A percentile compares a stretch with the other conserved stretches of the same genome.
Evolutionary conservation across 2,888 invertebrate genomes (phyloP).

Genomic region (Ornithoptera priamus): DNA sequence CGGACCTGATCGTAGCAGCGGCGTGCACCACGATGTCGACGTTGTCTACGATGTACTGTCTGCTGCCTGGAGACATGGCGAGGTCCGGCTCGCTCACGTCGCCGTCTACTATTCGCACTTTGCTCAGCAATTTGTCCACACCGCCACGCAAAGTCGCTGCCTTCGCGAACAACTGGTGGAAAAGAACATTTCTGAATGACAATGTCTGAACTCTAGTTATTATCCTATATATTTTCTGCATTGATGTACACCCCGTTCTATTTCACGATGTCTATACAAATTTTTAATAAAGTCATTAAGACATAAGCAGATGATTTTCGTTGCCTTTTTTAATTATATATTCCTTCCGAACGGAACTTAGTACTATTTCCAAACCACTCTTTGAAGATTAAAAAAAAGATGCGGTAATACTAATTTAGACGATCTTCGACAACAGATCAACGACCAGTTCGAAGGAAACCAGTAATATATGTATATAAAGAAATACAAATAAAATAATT

Average conservation of each 20-base stretch:
- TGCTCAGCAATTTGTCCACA: constrained; percentile 78
- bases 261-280: too few relatives aligned
- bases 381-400: neutral
- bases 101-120: constrained; percentile 86
- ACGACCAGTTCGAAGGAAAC: too few relatives aligned
- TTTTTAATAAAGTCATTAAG: too few relatives aligned
- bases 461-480: neutral
- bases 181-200: neutral
- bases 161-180: constrained; percentile 86
- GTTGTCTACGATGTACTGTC: constrained; percentile 82
- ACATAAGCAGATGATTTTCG: too few relatives aligned
- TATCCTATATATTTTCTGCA: too few relatives aligned
- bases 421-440: neutral
- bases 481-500: neutral
- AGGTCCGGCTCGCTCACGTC: constrained; percentile 85
- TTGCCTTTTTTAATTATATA: too few relatives aligned
- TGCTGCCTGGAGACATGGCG: constrained; percentile 84
- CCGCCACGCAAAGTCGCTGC: constrained; percentile 82
- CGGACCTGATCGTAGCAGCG: constrained; percentile 84
- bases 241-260: too few relatives aligned
- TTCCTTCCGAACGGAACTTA: too few relatives aligned
- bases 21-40: constrained; percentile 92
- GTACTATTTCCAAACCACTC: too few relatives aligned
- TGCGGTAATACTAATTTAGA: neutral
- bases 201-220: too few relatives aligned